These are phyloP conservation scores for Chaetogeoica ovagalla DNA, from an alignment of 2,888 invertebrate species.

Conservation along the genomic window DNA sequence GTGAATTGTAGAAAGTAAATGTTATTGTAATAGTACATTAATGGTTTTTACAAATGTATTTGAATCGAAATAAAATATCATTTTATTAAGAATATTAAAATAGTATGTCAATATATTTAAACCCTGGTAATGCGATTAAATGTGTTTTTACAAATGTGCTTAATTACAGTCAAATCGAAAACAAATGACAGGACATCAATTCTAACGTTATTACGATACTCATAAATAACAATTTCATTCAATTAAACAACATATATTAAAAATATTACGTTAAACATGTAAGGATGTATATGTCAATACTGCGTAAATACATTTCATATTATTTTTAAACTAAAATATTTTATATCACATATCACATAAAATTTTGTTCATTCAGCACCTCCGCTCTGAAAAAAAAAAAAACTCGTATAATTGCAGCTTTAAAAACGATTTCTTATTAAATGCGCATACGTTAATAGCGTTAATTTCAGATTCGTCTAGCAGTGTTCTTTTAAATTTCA, in stretches of 20 bases:
- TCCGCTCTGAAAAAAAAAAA: conserved; percentile 40
- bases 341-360: not conserved
- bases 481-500: conserved; percentile 58
- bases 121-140: too few species aligned
- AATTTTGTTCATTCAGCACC: conserved; percentile 30
- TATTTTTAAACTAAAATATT: conserved; percentile 14
- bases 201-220: too few species aligned
- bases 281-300: conserved; percentile 4
- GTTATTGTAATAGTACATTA: too few species aligned
- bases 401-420: conserved; percentile 9
- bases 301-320: conserved; percentile 1
- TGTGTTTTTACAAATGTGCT: too few species aligned
- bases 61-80: too few species aligned
- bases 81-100: too few species aligned
- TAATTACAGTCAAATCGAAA: too few species aligned
- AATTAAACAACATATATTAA: not conserved
- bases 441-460: conserved; percentile 59
- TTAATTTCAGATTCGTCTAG: conserved; percentile 59
- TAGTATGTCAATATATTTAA: too few species aligned
- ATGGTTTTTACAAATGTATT: too few species aligned
- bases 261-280: not conserved
- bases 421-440: conserved; percentile 3
- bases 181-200: too few species aligned
- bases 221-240: not conserved
- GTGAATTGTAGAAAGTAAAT: not conserved